A percentile compares a stretch with the other conserved stretches of the same genome.
phyloP scores from a whole-genome alignment of 2,888 invertebrate genomes.

The Leucania comma region DNA sequence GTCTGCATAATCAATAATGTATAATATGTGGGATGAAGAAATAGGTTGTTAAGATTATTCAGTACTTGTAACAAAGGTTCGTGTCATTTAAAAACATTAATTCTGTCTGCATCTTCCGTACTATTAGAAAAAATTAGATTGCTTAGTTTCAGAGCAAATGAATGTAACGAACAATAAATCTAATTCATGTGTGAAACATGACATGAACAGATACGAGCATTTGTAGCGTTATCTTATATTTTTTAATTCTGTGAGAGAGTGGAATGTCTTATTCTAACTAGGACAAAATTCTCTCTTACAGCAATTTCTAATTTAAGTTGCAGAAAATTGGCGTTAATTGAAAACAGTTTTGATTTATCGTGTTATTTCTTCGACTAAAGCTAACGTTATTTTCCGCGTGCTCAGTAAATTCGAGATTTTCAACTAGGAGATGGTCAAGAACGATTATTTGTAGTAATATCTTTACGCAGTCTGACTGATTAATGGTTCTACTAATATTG shows the following conservation, averaged over 20 bases:
- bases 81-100: slow-evolving; percentile 33
- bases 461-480: not conserved
- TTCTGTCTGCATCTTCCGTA: slow-evolving; percentile 20
- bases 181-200: slow-evolving; percentile 59
- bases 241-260: slow-evolving; percentile 32
- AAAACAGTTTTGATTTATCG: slow-evolving; percentile 40
- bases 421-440: not conserved
- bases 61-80: slow-evolving; percentile 5
- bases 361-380: slow-evolving; percentile 18
- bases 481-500: slow-evolving; percentile 6
- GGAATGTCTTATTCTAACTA: slow-evolving; percentile 34
- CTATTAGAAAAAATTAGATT: slow-evolving; percentile 42
- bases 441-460: not conserved
- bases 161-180: slow-evolving; percentile 48
- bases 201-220: slow-evolving; percentile 42
- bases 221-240: slow-evolving; percentile 34
- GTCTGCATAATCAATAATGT: too few species aligned
- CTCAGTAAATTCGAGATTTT: slow-evolving; percentile 6
- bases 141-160: slow-evolving; percentile 29
- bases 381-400: slow-evolving; percentile 26
- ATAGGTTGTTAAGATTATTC: not conserved
- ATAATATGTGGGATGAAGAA: not conserved
- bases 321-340: slow-evolving; percentile 48
- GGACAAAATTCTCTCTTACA: slow-evolving; percentile 34
- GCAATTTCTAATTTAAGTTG: slow-evolving; percentile 47